Evolutionary conservation across 2,888 invertebrate species (phyloP), one percentile per base, ranked within the genome.

Genomic region (Plebejus anna): DNA sequence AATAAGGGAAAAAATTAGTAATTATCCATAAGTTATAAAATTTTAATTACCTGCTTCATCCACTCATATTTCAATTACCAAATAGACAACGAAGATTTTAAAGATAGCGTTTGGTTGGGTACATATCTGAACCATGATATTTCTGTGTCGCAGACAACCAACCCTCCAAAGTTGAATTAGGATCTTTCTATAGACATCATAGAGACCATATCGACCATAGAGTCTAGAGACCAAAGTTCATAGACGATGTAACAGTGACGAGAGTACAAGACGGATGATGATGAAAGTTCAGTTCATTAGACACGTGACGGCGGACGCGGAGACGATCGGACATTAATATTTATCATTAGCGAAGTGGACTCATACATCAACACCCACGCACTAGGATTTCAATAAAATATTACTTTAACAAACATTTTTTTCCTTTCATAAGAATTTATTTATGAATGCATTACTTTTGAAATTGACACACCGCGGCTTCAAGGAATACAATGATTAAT

Each of bases 301-400:
- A 70, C 70, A 36, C 51, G 66, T 70, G 76, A 76, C 70, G 66
- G 66, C 9, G 70, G 55, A 70, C 70, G 42, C 51, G 51, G 76
- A 70, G 55, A 76, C 55, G 76, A 47, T 66, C 32, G 5, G 51
- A 76, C 71, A 76, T 71, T 59, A 71, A 71, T 72, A 76, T 76
- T 76, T 76, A 76, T 76, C 76, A 76, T 76, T 57, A 57, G 59
- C 59, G 59, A 71, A 76, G 71, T 72, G 38, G 42, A 72, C 28
- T 57, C 57, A 76, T 76, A 59, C 76, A 72, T 76, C 76, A 76
- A 76, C 76, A 76, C 76, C 76, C 57, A 76, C 76, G 76, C 70
- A 28, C 13, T 1, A 32, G 22, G 42, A 76, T 71, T 76, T 76
- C 47, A 72, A 71, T 76, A 76, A 76, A 71, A 71, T 76, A 76